Evolutionary conservation across 2,113 vertebrate species (phyloP).

Genomic region (Taxidea taxus): DNA sequence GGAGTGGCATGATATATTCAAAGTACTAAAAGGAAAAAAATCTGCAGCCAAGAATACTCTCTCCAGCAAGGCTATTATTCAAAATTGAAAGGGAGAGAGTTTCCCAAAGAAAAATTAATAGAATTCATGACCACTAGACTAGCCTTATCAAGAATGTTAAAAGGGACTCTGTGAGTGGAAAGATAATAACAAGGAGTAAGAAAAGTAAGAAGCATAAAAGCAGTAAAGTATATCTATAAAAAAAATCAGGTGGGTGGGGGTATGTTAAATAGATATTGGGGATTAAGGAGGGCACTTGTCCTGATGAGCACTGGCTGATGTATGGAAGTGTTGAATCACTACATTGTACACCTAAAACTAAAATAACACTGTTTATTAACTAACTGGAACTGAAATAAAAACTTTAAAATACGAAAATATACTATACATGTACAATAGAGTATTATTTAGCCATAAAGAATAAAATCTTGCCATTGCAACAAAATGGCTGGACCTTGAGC

Average conservation of each 20-base stretch:
- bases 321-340: background rate
- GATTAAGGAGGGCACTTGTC: background rate
- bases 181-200: background rate
- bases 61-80: background rate
- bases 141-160: background rate
- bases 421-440: background rate
- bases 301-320: background rate
- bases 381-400: background rate
- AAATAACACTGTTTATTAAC: background rate
- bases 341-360: background rate
- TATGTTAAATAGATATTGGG: too few species aligned
- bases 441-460: background rate
- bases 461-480: background rate
- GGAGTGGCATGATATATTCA: background rate
- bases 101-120: background rate
- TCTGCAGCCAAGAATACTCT: background rate
- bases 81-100: background rate
- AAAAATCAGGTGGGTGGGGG: too few species aligned
- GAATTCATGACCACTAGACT: background rate
- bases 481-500: background rate
- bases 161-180: background rate
- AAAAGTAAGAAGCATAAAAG: background rate
- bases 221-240: background rate
- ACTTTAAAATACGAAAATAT: background rate
- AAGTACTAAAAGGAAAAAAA: background rate